Base-by-base conservation (phyloP, 35 echinoderm and acorn worm species). In the Anneissia japonica region DNA sequence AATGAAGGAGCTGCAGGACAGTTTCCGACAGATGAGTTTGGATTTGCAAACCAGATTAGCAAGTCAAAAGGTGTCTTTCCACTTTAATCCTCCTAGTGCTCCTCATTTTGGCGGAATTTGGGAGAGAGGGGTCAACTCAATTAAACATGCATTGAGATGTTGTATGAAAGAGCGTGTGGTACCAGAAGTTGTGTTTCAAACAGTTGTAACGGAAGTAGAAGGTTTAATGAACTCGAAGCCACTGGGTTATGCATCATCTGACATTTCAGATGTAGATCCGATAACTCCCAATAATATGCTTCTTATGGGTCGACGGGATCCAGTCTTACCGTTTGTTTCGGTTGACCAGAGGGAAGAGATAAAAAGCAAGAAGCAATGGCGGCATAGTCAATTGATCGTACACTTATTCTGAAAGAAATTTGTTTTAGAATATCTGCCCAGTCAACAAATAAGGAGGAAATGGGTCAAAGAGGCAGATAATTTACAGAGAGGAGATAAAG, bases 341-440 rank as follows among this genome's bases (percentile, higher is more conserved):
- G 51, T 64, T 19, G 26, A 64, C 10, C 51, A 64, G 1, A 64
- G 7, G 11, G 85, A 77, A 34, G 85, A 80, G 33, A 14, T 87
- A 7, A 87, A 75, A 46, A 40, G 74, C 31, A 87, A 46, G 39
- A 87, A 87, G 38, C 74, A 79, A 35, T 87, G 75, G 75, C 38
- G 40, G 21, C 85, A 79, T 39, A 31, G 74, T 79, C 85, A 79
- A 35, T 74, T 79, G 9, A 79, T 79, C 12, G 32, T 33, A 77
- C 9, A 77, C 10, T 31, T 16, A n/a, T n/a, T n/a, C n/a, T n/a
- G n/a, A n/a, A n/a, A n/a, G n/a, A n/a, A n/a, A n/a, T n/a, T n/a
- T n/a, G n/a, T n/a, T n/a, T n/a, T n/a, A n/a, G n/a, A n/a, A n/a
- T n/a, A n/a, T n/a, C n/a, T n/a, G n/a, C n/a, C n/a, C n/a, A n/a